A percentile compares a stretch with the other conserved stretches of the same genome.
phyloP scores from a whole-genome alignment of 2,888 invertebrate species.

The Eilema sororculum region DNA sequence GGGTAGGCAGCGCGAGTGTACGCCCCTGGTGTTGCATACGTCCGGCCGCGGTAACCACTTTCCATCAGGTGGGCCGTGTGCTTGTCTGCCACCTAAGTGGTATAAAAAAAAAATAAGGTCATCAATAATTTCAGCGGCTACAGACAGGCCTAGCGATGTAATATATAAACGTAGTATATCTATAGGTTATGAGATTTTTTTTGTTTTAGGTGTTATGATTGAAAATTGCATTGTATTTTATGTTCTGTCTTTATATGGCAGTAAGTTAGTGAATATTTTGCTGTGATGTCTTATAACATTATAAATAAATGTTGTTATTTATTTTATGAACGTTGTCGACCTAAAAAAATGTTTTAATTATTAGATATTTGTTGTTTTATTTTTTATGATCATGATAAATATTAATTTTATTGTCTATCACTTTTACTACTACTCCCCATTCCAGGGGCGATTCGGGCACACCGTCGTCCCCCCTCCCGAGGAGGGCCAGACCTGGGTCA shows the following conservation, averaged over 20 bases:
- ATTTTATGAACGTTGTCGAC: conserved; percentile 51
- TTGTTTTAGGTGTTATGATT: neutral
- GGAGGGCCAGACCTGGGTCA: too few species aligned
- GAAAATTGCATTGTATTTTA: neutral
- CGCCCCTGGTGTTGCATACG: too few species aligned
- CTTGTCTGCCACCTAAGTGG: too few species aligned
- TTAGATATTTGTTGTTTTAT: conserved; percentile 40
- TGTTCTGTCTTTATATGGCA: neutral
- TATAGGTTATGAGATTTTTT: neutral
- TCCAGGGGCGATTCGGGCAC: too few species aligned
- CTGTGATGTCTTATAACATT: conserved; percentile 54
- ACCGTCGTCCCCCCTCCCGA: too few species aligned
- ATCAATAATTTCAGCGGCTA: neutral
- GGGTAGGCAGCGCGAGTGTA: too few species aligned
- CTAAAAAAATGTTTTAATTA: conserved; percentile 55
- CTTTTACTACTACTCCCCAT: too few species aligned
- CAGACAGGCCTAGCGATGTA: neutral
- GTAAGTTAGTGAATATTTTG: conserved; percentile 40
- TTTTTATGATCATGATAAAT: neutral
- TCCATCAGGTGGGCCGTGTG: too few species aligned
- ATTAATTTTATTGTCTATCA: too few species aligned
- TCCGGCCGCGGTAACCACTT: too few species aligned
- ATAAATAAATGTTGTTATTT: conserved; percentile 47
- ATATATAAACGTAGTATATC: neutral
- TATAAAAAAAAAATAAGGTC: too few species aligned